phyloP scores from a whole-genome alignment of 1,140 invertebrate species.

The Eubasilissa regina region DNA sequence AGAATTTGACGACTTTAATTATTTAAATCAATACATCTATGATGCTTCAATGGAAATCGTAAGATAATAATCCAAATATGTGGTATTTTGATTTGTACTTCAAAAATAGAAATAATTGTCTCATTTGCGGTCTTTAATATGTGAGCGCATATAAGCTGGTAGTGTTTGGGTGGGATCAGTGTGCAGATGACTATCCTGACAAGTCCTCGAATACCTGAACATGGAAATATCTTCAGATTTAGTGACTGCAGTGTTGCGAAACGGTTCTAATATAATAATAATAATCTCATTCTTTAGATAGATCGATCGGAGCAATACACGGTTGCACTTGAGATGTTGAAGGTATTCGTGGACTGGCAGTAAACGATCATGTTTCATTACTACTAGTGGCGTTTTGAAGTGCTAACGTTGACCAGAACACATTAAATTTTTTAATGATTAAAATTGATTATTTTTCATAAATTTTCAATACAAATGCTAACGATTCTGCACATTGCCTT shows the following conservation, averaged over 20 bases:
- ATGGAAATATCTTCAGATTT: background rate
- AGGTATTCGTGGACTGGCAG: background rate
- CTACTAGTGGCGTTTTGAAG: slow-evolving; percentile 17
- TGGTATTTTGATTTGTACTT: too few relatives aligned
- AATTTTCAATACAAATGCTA: too few relatives aligned
- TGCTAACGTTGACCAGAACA: slow-evolving; percentile 4
- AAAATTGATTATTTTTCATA: too few relatives aligned
- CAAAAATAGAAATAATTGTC: background rate
- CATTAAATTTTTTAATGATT: background rate
- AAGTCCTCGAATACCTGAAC: slow-evolving; percentile 8
- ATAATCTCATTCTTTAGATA: too few relatives aligned
- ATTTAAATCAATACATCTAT: too few relatives aligned
- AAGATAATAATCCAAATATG: too few relatives aligned
- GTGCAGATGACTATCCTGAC: slow-evolving; percentile 38
- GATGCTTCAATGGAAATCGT: too few relatives aligned
- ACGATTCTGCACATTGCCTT: too few relatives aligned
- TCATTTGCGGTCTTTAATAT: background rate
- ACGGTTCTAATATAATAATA: too few relatives aligned
- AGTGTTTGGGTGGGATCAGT: slow-evolving; percentile 27
- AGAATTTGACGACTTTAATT: too few relatives aligned
- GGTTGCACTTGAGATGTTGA: background rate
- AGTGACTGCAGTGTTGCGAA: too few relatives aligned
- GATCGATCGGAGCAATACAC: too few relatives aligned
- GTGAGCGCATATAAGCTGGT: slow-evolving; percentile 38
- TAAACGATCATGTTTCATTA: slow-evolving; percentile 23